phyloP scores from a whole-genome alignment of 2,113 vertebrate species.

The Oplegnathus fasciatus region DNA sequence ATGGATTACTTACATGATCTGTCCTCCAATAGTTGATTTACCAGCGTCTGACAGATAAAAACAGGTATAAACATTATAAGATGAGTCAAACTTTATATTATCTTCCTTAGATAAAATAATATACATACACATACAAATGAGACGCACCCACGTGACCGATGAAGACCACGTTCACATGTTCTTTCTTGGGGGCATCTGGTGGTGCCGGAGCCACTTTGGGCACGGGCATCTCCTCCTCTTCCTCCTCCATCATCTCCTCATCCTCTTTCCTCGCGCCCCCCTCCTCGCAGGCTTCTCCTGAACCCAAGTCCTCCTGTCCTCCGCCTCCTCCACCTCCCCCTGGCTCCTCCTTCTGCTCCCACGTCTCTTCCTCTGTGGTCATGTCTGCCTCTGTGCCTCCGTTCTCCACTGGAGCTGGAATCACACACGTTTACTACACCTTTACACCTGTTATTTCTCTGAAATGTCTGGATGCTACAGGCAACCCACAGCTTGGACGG shows the following conservation, averaged over 20 bases:
- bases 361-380: conserved; percentile 90
- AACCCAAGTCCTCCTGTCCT: conserved; percentile 74
- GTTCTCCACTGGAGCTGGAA: conserved; percentile 91
- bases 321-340: conserved; percentile 88
- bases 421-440: neutral
- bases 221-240: conserved; percentile 94
- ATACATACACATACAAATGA: neutral
- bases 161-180: conserved; percentile 98
- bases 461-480: neutral
- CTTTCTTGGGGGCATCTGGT: conserved; percentile 95
- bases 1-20: conserved; percentile 94
- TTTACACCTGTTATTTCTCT: neutral
- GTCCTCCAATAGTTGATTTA: conserved; percentile 98
- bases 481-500: conserved; percentile 3
- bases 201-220: conserved; percentile 90
- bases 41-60: conserved; percentile 89
- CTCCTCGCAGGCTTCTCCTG: conserved; percentile 84
- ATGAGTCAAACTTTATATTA: neutral
- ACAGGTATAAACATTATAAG: neutral
- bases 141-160: conserved; percentile 98
- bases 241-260: conserved; percentile 87
- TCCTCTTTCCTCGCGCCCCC: conserved; percentile 75
- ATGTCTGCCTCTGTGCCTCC: conserved; percentile 94
- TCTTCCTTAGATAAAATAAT: neutral
- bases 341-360: conserved; percentile 96